Evolutionary conservation across 2,888 invertebrate species (phyloP), one percentile per base, ranked within the genome.

Genomic region (Cyrtodaria siliqua): DNA sequence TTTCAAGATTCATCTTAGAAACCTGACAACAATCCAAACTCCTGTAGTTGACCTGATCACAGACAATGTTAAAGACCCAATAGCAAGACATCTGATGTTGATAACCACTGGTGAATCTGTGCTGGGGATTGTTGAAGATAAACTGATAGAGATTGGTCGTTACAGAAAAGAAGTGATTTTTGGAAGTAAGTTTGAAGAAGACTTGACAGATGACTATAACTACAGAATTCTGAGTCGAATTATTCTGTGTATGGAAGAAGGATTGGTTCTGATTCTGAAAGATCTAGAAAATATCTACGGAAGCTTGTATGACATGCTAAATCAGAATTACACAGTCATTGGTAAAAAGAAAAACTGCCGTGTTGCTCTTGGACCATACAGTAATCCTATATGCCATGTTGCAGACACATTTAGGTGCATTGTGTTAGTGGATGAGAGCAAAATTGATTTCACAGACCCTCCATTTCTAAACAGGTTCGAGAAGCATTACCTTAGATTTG

Each of bases 381-480:
- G 85, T 62, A 87, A 87, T 61, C 87, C 85, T 9, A 83, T 85
- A 33, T 87, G 87, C 49, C 82, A 82, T 42, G 88, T 88, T 24
- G 73, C 87, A 66, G 83, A 86, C 14, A 52, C 76, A 0, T 88
- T 88, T 59, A 77, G 83, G 67, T 87, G 86, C 60, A 82, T 88
- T 61, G 88, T 88, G 0, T 71, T 88, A 0, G 79, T 85, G 2
- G 85, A 86, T 52, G 83, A 86, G 59, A 67, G 63, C 14, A 75
- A 83, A 52, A 24, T 88, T 1, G 63, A 82, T 61, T 62, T 72
- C 24, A 73, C 83, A 16, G 86, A 87, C 49, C 86, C 87, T 18
- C 88, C 89, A 8, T 86, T 89, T 68, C 60, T 89, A 18, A 89
- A 89, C 50, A 64, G 89, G 16, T 87, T 89, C 72, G 89, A 89